phyloP scores from a whole-genome alignment of 92 coral and sea anemone species.

The Palythoa caribaeorum region DNA sequence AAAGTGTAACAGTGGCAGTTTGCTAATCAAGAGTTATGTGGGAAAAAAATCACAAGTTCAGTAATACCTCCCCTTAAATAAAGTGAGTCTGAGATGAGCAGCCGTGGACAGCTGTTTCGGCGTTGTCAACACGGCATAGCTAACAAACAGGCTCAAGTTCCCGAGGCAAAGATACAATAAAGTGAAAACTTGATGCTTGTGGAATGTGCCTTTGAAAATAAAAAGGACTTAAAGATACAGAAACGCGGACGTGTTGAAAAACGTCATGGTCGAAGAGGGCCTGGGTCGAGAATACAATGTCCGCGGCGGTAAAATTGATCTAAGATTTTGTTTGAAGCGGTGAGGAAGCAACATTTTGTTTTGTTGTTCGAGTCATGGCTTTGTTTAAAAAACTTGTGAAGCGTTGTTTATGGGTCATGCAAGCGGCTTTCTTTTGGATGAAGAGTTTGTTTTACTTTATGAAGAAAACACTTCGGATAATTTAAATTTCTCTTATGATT shows the following conservation, averaged over 20 bases:
- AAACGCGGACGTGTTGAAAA: conserved; percentile 42
- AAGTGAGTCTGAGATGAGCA: too few relatives aligned
- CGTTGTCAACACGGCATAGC: too few relatives aligned
- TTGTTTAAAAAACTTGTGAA: conserved; percentile 51
- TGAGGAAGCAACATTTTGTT: background rate
- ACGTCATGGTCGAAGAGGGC: conserved; percentile 45
- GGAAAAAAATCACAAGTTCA: too few relatives aligned
- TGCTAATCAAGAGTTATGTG: too few relatives aligned
- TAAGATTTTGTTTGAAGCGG: background rate
- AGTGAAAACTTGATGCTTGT: too few relatives aligned
- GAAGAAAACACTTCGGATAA: conserved; percentile 56
- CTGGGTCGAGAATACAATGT: conserved; percentile 27
- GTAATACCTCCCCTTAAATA: too few relatives aligned
- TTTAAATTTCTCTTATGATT: conserved; percentile 46
- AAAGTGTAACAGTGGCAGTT: too few relatives aligned
- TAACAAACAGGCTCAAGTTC: too few relatives aligned
- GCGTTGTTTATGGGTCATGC: conserved; percentile 43
- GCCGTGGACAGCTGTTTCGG: too few relatives aligned
- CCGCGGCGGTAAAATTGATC: too few relatives aligned
- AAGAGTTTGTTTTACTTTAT: conserved; percentile 43
- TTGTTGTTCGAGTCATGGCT: conserved; percentile 18
- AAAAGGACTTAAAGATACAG: conserved; percentile 9
- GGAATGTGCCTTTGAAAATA: too few relatives aligned
- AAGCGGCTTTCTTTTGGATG: conserved; percentile 41
- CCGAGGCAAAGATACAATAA: too few relatives aligned